These are phyloP conservation scores for Triops cancriformis DNA, from an alignment of 1,140 invertebrate genomes.

Conservation along the genomic window DNA sequence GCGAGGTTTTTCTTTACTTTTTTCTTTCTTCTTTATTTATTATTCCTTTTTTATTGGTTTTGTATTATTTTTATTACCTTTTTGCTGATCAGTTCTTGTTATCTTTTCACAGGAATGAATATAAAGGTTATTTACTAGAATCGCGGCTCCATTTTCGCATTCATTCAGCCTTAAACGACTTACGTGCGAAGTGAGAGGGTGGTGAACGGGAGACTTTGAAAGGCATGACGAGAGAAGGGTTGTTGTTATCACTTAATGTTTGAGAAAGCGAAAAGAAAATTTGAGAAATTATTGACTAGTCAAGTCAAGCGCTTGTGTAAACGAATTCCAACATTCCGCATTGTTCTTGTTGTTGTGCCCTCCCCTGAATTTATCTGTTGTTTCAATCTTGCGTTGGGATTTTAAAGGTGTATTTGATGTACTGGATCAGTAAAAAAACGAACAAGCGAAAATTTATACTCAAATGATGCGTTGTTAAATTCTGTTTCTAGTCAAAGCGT, in stretches of 20 bases:
- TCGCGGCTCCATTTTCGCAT: slow-evolving; percentile 86
- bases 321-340: background rate
- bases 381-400: too few relatives aligned
- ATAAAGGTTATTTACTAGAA: slow-evolving; percentile 79
- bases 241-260: too few relatives aligned
- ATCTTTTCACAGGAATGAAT: slow-evolving; percentile 66
- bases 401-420: too few relatives aligned
- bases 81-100: slow-evolving; percentile 32
- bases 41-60: slow-evolving; percentile 1
- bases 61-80: too few relatives aligned
- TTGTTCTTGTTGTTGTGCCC: too few relatives aligned
- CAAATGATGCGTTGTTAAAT: too few relatives aligned
- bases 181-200: slow-evolving; percentile 31
- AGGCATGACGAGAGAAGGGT: too few relatives aligned
- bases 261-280: background rate
- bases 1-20: background rate
- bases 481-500: too few relatives aligned
- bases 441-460: slow-evolving; percentile 5
- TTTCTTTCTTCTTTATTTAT: slow-evolving; percentile 17
- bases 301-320: background rate
- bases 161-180: slow-evolving; percentile 61
- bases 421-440: too few relatives aligned
- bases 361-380: too few relatives aligned
- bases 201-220: too few relatives aligned
- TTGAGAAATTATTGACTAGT: background rate